These are phyloP conservation scores for Ginglymostoma cirratum DNA, from an alignment of 2,113 vertebrate species.

Conservation along the genomic window DNA sequence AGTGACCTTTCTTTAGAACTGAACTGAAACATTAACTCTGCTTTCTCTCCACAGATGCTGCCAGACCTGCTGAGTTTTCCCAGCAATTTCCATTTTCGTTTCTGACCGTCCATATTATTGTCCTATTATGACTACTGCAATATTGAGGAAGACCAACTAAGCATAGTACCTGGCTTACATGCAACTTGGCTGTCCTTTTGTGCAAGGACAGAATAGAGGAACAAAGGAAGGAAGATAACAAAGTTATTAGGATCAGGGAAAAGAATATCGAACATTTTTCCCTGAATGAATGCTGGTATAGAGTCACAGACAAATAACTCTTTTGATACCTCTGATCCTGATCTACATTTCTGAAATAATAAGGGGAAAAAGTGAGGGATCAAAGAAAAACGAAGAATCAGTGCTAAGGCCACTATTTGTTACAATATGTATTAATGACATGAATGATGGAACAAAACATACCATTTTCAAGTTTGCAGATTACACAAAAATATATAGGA, in stretches of 20 bases:
- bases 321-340: not conserved
- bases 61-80: no score
- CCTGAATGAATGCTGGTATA: not conserved
- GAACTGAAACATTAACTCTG: no score
- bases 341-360: not conserved
- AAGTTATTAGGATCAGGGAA: not conserved
- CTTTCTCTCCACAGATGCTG: no score
- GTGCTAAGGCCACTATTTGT: no score
- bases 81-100: no score
- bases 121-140: not conserved
- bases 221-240: not conserved
- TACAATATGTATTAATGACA: no score
- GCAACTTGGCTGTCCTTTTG: not conserved
- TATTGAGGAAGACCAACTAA: not conserved
- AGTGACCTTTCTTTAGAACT: no score
- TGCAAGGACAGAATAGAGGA: not conserved
- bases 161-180: not conserved
- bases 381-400: not conserved
- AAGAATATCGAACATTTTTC: not conserved
- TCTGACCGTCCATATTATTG: not conserved
- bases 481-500: no score
- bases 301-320: not conserved
- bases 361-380: not conserved
- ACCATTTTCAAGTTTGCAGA: no score
- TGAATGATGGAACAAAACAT: no score